Base-by-base conservation (phyloP, 2,797 vertebrate genomes). In the Brachymystax lenok region DNA sequence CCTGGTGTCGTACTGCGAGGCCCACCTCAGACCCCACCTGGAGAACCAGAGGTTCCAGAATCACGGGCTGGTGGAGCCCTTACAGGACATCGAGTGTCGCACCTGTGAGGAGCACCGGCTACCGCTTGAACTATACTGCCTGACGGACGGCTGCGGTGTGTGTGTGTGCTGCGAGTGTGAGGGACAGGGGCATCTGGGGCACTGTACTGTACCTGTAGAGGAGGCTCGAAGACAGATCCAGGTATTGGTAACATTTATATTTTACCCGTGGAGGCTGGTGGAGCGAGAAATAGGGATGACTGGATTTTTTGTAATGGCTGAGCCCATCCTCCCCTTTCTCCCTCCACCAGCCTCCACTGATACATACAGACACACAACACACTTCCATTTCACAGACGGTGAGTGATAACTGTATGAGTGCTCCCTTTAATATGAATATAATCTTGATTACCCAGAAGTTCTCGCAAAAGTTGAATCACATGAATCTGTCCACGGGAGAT, bases 121-220 rank as follows among this genome's bases (percentile, higher is more conserved):
- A 51, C 90, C 92, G 0, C 81, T 95, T 3, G 84, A 89, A 0
- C 82, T 88, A 75, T 96, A 93, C 88, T 96, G 94, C 68, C 54
- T 83, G 52, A 33, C 1, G 0, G 93, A 96, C 0, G 12, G 80
- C 75, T 82, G 82, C 78, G 95, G 93, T 30, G 40, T 95, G 61
- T 95, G 93, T 28, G 40, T 95, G 61, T 96, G 94, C 76, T 78
- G 87, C 75, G 86, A 92, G 19, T 95, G 94, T 3, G 77, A 87
- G 27, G 82, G 69, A 6, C 85, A 86, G 3, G 83, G 87, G 69
- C 95, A 96, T 66, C 14, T 73, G 33, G 92, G 83, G 0, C 94
- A 96, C 63, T 0, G 70, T 0, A 77, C 74, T 0, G 35, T 80
- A 16, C 77, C 91, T 56, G 83, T 94, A 24, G 86, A 73, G 77